These are phyloP conservation scores for Numenius arquata DNA, from an alignment of 2,113 vertebrate genomes.

Conservation along the genomic window DNA sequence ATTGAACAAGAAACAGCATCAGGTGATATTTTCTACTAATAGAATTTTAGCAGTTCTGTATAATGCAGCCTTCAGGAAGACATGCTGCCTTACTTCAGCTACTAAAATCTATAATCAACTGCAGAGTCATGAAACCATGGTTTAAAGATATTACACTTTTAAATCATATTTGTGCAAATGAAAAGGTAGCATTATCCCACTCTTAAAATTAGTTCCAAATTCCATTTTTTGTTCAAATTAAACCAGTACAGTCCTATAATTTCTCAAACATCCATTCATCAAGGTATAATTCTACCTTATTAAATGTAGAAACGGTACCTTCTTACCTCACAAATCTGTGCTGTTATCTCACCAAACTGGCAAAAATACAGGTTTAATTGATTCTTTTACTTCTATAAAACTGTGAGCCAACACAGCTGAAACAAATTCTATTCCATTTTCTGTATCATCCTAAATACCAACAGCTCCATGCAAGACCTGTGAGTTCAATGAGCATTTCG, in stretches of 20 bases:
- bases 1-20: neutral
- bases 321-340: neutral
- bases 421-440: neutral
- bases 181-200: neutral
- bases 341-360: neutral
- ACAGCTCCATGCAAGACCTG: neutral
- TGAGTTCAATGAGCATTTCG: neutral
- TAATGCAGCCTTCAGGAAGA: neutral
- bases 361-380: neutral
- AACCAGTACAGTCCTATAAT: neutral
- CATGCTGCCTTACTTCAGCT: neutral
- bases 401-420: neutral
- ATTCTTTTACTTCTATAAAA: neutral
- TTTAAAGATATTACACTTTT: neutral
- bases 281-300: neutral
- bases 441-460: neutral
- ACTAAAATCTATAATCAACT: neutral
- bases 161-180: neutral
- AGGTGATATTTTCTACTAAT: neutral
- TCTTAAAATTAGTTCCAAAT: neutral
- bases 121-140: neutral
- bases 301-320: neutral
- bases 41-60: neutral
- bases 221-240: neutral
- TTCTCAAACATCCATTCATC: neutral